Evolutionary conservation across 2,113 vertebrate genomes (phyloP), one percentile per base, ranked within the genome.

Genomic region (Crotalus helleri): DNA sequence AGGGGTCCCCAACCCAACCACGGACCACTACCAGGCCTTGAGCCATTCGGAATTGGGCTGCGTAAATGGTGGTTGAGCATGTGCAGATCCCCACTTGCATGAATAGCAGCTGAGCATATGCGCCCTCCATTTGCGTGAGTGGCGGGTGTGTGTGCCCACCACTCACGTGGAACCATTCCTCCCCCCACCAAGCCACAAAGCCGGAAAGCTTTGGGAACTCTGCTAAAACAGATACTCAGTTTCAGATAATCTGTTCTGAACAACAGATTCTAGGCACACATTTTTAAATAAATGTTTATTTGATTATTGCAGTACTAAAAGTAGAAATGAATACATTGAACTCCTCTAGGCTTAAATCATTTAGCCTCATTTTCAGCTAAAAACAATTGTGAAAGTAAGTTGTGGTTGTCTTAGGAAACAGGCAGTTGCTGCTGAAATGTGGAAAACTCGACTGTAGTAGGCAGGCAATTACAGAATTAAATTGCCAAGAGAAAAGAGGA

Each of bases 271-370:
- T 17, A 51, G 12, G 13, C 88, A 90, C 4, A 24, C 2, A 2
- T 57, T 46, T 89, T 92, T 74, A 29, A 92, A 89, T 81, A 85
- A 89, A 39, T 23, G 8, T 98, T 98, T 98, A 98, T 98, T 98
- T 94, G n/a, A 4, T 96, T 95, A 96, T 96, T 96, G 96, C 96
- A 96, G 97, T 97, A 97, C 96, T 97, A 97, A 69, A 97, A 91
- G 93, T 39, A 91, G 91, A 92, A 29, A 85, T 90, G 91, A 95
- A 96, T 94, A 86, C 91, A 85, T 94, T 94, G 95, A 96, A 85
- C 91, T 95, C 95, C 93, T 0, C 4, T 89, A n/a, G 93, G 93
- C 95, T 96, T 96, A 92, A 96, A 94, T 94, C 95, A 5, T 1
- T 9, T 2, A 7, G 21, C 91, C n/a, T 59, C 33, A 10, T 96